Conservation (phyloP, 2,113 vertebrate genomes). For the Rhadina sibilatrix region DNA sequence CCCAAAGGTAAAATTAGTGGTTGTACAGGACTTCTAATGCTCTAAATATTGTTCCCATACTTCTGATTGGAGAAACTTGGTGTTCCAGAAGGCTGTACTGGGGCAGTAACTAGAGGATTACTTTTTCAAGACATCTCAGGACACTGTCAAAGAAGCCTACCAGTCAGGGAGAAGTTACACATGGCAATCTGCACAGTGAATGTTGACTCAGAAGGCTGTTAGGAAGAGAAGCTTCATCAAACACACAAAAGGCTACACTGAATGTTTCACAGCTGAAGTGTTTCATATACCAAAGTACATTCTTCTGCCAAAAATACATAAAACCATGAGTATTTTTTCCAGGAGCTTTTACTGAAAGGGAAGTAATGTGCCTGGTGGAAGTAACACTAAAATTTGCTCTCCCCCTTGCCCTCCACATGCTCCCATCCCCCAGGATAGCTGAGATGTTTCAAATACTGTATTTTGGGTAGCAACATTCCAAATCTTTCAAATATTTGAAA, state of each 20-base stretch:
- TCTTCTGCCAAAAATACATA: conserved; percentile 3
- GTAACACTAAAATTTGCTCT: not conserved
- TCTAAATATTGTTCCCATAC: not conserved
- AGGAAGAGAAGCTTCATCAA: not conserved
- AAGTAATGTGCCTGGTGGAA: not conserved
- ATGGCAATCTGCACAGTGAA: not conserved
- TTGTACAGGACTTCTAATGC: not conserved
- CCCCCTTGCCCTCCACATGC: fast-evolving
- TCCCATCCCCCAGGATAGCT: not conserved
- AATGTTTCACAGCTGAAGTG: conserved; percentile 10
- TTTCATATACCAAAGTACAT: not conserved
- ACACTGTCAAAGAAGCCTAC: not conserved
- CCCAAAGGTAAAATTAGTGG: conserved; percentile 18
- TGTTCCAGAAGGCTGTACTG: not conserved
- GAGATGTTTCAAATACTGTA: conserved; percentile 9
- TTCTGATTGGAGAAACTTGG: not conserved
- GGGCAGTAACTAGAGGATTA: not conserved
- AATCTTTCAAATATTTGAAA: conserved; percentile 16
- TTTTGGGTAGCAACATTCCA: conserved; percentile 9
- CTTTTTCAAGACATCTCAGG: not conserved
- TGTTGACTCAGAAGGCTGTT: not conserved
- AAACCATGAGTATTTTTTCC: not conserved
- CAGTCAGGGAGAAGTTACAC: not conserved
- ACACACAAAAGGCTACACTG: not conserved
- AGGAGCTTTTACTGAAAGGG: not conserved